phyloP scores from a whole-genome alignment of 2,113 vertebrate genomes.

The Nannospalax galili region DNA sequence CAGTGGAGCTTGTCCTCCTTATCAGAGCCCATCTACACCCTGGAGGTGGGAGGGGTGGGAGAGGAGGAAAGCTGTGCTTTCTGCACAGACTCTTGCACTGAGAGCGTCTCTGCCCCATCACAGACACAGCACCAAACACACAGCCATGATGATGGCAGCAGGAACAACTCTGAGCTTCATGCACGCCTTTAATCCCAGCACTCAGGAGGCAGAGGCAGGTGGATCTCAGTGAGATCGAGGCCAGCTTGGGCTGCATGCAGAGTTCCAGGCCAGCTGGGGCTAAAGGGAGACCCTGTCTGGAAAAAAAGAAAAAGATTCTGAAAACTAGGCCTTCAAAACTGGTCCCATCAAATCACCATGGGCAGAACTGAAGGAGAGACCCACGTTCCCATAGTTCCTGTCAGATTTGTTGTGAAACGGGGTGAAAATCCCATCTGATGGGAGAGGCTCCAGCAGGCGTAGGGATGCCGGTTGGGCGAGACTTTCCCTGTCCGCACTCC shows the following conservation, averaged over 20 bases:
- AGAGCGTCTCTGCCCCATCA: accelerated
- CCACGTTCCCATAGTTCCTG: accelerated
- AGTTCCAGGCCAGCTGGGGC: too few species aligned
- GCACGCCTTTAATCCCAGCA: too few species aligned
- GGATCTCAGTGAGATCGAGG: too few species aligned
- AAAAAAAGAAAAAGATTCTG: accelerated
- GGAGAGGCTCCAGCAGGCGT: not conserved
- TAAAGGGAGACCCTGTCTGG: too few species aligned
- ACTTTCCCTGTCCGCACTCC: not conserved
- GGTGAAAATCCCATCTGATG: not conserved
- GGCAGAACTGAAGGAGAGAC: not conserved
- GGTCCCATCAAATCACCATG: not conserved
- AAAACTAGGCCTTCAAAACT: not conserved
- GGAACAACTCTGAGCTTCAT: too few species aligned
- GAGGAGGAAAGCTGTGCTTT: not conserved
- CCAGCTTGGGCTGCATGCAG: too few species aligned
- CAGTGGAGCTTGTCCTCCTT: not conserved
- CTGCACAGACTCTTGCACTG: not conserved
- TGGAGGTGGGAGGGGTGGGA: accelerated
- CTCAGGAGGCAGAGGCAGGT: too few species aligned
- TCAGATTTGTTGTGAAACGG: not conserved
- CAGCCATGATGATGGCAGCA: too few species aligned
- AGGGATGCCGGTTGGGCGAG: not conserved
- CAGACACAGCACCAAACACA: too few species aligned
- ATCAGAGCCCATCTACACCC: not conserved